phyloP scores from a whole-genome alignment of 1,140 invertebrate species.

The Drosophila tani region DNA sequence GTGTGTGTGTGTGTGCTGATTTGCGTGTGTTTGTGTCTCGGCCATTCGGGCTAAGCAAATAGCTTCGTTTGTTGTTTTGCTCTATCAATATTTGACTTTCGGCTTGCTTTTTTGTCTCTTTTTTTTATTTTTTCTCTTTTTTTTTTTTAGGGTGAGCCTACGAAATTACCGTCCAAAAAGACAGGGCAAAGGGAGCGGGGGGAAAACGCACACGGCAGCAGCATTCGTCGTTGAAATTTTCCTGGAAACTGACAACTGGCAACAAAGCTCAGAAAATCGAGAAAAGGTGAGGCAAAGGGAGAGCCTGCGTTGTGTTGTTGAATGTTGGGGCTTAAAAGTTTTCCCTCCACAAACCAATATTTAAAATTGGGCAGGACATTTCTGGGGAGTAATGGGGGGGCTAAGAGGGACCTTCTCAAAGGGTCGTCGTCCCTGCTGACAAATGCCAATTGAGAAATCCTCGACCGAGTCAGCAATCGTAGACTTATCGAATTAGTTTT shows the following conservation, averaged over 20 bases:
- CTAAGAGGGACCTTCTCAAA: neutral
- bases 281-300: slow-evolving; percentile 13
- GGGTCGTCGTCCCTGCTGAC: slow-evolving; percentile 22
- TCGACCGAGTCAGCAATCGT: slow-evolving; percentile 43
- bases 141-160: slow-evolving; percentile 68
- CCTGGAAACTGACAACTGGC: slow-evolving; percentile 53
- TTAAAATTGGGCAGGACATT: slow-evolving; percentile 35
- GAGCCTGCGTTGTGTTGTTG: slow-evolving; percentile 19
- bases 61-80: slow-evolving; percentile 81
- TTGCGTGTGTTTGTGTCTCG: slow-evolving; percentile 41
- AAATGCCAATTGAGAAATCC: slow-evolving; percentile 48
- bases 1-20: neutral
- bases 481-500: slow-evolving; percentile 46
- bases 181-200: neutral
- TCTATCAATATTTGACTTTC: slow-evolving; percentile 83
- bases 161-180: slow-evolving; percentile 60
- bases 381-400: too few relatives aligned
- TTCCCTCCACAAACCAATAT: slow-evolving; percentile 36
- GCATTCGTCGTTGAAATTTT: slow-evolving; percentile 18
- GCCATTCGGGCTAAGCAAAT: slow-evolving; percentile 75
- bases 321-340: slow-evolving; percentile 42
- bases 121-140: neutral
- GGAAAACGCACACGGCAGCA: slow-evolving; percentile 59
- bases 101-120: slow-evolving; percentile 53
- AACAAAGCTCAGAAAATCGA: slow-evolving; percentile 12